These are phyloP conservation scores for Melieria crassipennis DNA, from an alignment of 2,888 invertebrate genomes.

Conservation along the genomic window DNA sequence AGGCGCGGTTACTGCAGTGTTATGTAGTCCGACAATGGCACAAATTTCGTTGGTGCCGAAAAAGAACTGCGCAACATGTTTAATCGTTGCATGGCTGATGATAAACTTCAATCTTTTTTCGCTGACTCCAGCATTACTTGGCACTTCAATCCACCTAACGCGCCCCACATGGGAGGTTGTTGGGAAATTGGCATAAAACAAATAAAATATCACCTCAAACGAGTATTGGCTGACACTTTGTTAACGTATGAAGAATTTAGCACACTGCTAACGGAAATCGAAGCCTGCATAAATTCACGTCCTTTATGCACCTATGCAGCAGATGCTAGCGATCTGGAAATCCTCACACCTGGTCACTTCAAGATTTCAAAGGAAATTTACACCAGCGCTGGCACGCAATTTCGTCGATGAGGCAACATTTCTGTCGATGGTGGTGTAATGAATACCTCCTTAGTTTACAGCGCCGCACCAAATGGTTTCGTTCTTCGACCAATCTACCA, in stretches of 20 bases:
- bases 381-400: slow-evolving; percentile 15
- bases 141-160: slow-evolving; percentile 26
- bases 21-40: slow-evolving; percentile 32
- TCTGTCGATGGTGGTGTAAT: slow-evolving; percentile 30
- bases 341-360: slow-evolving; percentile 24
- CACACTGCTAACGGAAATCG: slow-evolving; percentile 22
- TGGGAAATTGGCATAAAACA: slow-evolving; percentile 29
- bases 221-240: slow-evolving; percentile 2
- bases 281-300: slow-evolving; percentile 26
- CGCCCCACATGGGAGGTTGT: slow-evolving; percentile 35
- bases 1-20: slow-evolving; percentile 29
- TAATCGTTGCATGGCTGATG: slow-evolving; percentile 5
- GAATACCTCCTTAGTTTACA: slow-evolving; percentile 25
- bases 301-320: slow-evolving; percentile 1
- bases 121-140: slow-evolving; percentile 9
- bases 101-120: slow-evolving; percentile 2
- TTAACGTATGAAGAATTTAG: slow-evolving; percentile 33
- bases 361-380: slow-evolving; percentile 22
- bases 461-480: slow-evolving; percentile 24
- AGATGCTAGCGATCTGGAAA: slow-evolving; percentile 15
- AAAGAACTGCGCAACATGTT: background rate
- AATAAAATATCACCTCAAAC: slow-evolving; percentile 31
- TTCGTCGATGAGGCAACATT: slow-evolving; percentile 26
- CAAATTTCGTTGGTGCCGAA: slow-evolving; percentile 32
- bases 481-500: slow-evolving; percentile 3